Evolutionary conservation across 2,797 vertebrate species (phyloP).

Genomic region (Vespertilio murinus): DNA sequence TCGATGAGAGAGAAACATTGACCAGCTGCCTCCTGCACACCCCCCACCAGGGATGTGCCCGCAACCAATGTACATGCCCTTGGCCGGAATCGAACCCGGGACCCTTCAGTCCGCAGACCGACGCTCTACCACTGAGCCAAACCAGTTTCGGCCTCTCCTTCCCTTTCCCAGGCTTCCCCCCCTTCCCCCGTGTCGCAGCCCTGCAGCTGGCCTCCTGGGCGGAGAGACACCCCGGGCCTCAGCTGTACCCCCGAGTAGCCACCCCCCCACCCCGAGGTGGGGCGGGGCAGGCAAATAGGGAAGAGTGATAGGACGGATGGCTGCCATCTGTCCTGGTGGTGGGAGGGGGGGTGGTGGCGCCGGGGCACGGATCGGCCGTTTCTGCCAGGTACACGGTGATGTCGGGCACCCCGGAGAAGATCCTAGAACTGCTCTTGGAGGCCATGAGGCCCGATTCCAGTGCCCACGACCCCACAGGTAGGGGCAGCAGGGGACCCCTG

Average conservation of each 20-base stretch:
- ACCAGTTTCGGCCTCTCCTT: too few species aligned
- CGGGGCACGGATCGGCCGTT: accelerated
- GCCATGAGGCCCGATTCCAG: conserved; percentile 91
- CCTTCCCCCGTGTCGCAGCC: not conserved
- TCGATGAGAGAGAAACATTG: too few species aligned
- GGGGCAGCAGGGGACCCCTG: not conserved
- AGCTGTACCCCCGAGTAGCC: not conserved
- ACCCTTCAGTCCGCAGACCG: too few species aligned
- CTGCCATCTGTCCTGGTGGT: not conserved
- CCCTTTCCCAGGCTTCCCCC: not conserved
- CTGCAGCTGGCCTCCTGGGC: not conserved
- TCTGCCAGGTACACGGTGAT: conserved; percentile 92
- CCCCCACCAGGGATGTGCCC: too few species aligned
- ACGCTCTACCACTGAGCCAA: too few species aligned
- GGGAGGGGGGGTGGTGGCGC: not conserved
- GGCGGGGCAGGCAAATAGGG: not conserved
- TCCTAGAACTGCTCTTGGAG: conserved; percentile 95
- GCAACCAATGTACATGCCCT: too few species aligned
- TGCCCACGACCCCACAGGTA: conserved; percentile 90
- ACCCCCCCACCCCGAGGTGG: not conserved
- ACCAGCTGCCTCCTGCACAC: too few species aligned
- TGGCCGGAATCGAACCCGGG: too few species aligned
- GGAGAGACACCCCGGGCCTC: not conserved
- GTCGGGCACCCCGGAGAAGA: conserved; percentile 97
- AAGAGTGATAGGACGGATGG: not conserved